phyloP scores from a whole-genome alignment of 2,113 vertebrate species.

The Datnioides undecimradiatus region DNA sequence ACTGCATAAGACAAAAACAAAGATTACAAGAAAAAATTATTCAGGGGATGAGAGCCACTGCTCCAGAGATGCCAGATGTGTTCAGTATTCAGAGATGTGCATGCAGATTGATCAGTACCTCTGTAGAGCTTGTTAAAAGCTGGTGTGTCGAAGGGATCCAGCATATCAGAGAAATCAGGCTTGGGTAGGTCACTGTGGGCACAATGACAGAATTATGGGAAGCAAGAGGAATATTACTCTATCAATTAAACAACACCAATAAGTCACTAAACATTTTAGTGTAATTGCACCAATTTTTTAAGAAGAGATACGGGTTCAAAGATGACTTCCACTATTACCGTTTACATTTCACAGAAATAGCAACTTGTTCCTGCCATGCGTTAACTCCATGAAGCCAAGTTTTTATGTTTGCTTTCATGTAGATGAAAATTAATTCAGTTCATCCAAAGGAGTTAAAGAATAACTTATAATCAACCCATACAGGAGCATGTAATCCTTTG shows the following conservation, averaged over 20 bases:
- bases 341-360: too few species aligned
- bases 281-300: not conserved
- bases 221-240: not conserved
- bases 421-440: slow-evolving; percentile 42
- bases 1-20: not conserved
- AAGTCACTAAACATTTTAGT: not conserved
- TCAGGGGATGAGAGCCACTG: not conserved
- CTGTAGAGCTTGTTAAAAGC: slow-evolving; percentile 95
- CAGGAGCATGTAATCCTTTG: slow-evolving; percentile 42
- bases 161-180: slow-evolving; percentile 91
- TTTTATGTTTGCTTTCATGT: slow-evolving; percentile 35
- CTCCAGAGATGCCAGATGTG: slow-evolving; percentile 10
- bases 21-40: not conserved
- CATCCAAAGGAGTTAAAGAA: slow-evolving; percentile 23
- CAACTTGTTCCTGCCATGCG: not conserved
- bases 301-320: not conserved
- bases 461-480: slow-evolving; percentile 21
- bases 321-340: not conserved
- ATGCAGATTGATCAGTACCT: slow-evolving; percentile 81
- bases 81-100: not conserved
- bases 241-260: not conserved
- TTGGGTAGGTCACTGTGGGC: slow-evolving; percentile 85
- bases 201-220: not conserved
- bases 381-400: slow-evolving; percentile 7
- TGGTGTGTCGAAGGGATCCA: slow-evolving; percentile 93